Evolutionary conservation across 1,140 invertebrate genomes (phyloP).

Genomic region (Neocloeon triangulifer): DNA sequence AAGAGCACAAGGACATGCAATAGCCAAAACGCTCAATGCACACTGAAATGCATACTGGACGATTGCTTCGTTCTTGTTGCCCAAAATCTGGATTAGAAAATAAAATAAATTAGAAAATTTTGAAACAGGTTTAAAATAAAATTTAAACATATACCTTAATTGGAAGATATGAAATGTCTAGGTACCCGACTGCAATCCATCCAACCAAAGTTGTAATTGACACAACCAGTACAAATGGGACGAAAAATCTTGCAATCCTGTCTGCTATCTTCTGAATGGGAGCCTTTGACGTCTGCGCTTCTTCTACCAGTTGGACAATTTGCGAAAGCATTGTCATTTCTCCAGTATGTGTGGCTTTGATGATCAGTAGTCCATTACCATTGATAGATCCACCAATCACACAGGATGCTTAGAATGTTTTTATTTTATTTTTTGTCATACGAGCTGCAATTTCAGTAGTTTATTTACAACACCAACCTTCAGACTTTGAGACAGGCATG

Average conservation of each 20-base stretch:
- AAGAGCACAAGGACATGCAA: conserved; percentile 94
- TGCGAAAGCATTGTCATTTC: conserved; percentile 89
- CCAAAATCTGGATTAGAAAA: conserved; percentile 18
- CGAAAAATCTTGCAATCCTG: conserved; percentile 91
- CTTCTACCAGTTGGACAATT: conserved; percentile 89
- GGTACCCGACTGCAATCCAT: conserved; percentile 75
- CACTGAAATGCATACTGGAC: conserved; percentile 85
- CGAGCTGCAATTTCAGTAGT: too few species aligned
- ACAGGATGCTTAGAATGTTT: conserved; percentile 18
- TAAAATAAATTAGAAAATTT: conserved; percentile 9
- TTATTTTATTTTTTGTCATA: too few species aligned
- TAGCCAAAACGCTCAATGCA: conserved; percentile 87
- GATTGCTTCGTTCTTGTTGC: conserved; percentile 39
- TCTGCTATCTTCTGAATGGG: conserved; percentile 95
- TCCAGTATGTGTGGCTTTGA: conserved; percentile 88
- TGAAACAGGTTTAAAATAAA: neutral
- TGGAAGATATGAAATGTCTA: conserved; percentile 35
- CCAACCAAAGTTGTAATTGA: conserved; percentile 63
- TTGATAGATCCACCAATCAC: conserved; percentile 97
- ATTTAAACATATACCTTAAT: conserved; percentile 15
- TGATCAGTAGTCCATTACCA: conserved; percentile 72
- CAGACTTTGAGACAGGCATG: conserved; percentile 82
- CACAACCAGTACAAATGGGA: conserved; percentile 72
- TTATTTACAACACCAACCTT: too few species aligned
- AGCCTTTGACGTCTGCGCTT: conserved; percentile 94